Evolutionary conservation across 2,888 invertebrate genomes (phyloP).

Genomic region (Leucoptera coffeella): DNA sequence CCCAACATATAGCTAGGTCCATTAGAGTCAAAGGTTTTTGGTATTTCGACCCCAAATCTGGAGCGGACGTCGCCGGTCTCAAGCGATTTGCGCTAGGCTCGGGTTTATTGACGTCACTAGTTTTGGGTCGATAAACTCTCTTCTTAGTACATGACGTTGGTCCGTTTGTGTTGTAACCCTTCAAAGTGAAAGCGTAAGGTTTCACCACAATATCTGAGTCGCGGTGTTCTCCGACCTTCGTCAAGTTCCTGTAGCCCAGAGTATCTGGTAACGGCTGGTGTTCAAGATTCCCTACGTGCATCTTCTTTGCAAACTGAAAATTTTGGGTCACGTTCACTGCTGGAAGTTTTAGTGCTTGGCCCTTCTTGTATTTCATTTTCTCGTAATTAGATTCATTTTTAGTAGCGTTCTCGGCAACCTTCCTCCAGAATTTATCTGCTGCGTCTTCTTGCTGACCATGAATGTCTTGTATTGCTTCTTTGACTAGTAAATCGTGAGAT

Average conservation of each 20-base stretch:
- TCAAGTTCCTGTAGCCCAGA: constrained; percentile 63
- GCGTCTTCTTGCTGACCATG: constrained; percentile 38
- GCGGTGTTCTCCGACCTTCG: constrained; percentile 55
- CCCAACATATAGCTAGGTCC: constrained; percentile 84
- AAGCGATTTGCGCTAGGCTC: constrained; percentile 18
- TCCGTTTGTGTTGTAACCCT: constrained; percentile 62
- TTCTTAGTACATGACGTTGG: constrained; percentile 75
- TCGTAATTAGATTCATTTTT: constrained; percentile 18
- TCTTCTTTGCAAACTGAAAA: constrained; percentile 69
- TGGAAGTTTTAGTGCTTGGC: constrained; percentile 36
- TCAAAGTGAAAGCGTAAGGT: constrained; percentile 60
- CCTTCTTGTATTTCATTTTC: constrained; percentile 31
- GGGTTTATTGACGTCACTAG: constrained; percentile 33
- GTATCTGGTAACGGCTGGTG: constrained; percentile 80
- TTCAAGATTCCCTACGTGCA: constrained; percentile 75
- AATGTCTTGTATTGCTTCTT: constrained; percentile 29
- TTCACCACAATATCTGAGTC: constrained; percentile 55
- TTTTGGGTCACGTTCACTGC: constrained; percentile 57
- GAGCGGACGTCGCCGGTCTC: constrained; percentile 47
- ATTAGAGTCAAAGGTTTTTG: constrained; percentile 59
- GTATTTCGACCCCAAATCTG: constrained; percentile 39
- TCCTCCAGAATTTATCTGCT: constrained; percentile 32
- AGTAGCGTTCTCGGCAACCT: constrained; percentile 37
- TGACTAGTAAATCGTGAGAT: constrained; percentile 32
- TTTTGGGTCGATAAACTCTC: constrained; percentile 57